These are phyloP conservation scores for Hirtodrosophila duncani DNA, from an alignment of 2,888 invertebrate genomes.

Conservation along the genomic window DNA sequence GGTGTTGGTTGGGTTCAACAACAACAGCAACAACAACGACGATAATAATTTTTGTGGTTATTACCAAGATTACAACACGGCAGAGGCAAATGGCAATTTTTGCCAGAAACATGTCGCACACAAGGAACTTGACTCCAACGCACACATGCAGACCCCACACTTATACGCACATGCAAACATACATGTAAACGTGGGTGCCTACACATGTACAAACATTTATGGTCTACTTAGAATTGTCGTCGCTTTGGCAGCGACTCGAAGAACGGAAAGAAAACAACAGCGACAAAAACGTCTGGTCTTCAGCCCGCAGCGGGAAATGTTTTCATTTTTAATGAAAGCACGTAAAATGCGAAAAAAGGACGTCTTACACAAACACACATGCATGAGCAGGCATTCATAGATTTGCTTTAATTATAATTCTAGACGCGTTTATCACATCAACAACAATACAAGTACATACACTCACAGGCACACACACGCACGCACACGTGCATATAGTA, in stretches of 20 bases:
- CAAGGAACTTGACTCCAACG: conserved; percentile 29
- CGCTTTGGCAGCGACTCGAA: conserved; percentile 35
- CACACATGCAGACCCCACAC: conserved; percentile 9
- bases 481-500: conserved; percentile 3
- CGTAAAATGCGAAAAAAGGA: conserved; percentile 72
- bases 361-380: conserved; percentile 29
- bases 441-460: conserved; percentile 56
- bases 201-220: conserved; percentile 53
- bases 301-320: conserved; percentile 54
- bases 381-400: conserved; percentile 51
- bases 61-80: conserved; percentile 69
- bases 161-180: conserved; percentile 8
- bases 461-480: conserved; percentile 24
- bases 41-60: conserved; percentile 73
- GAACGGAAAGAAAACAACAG: conserved; percentile 8
- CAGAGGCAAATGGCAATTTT: conserved; percentile 44
- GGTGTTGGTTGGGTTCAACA: conserved; percentile 6
- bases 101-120: conserved; percentile 45
- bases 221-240: conserved; percentile 63
- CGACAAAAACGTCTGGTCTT: not conserved
- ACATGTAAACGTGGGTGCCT: conserved; percentile 6
- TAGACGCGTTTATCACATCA: conserved; percentile 73
- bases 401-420: conserved; percentile 72
- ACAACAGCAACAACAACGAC: conserved; percentile 40
- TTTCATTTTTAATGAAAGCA: conserved; percentile 74